Evolutionary conservation across 2,888 invertebrate species (phyloP), one percentile per base, ranked within the genome.

Genomic region (Argyresthia goedartella): DNA sequence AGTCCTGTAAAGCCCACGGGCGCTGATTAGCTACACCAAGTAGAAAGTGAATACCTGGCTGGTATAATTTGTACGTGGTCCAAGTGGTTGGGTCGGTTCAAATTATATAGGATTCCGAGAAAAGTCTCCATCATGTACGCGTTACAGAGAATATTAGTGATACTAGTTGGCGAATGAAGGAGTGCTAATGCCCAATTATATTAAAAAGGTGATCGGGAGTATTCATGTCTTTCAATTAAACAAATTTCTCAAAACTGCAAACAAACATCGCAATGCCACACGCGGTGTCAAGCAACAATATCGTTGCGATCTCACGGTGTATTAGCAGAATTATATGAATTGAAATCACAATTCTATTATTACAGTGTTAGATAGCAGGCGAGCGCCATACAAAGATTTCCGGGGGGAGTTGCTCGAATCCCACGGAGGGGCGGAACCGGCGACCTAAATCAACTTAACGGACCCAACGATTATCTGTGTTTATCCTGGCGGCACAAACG

Each of bases 401-500:
- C 52, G 35, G 47, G 52, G 41, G 52, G 52, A 52, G 52, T 47
- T 52, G 25, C 39, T 48, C 47, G 52, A 52, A 47, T 53, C 51
- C 49, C 51, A 60, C 53, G 53, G 54, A 55, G 64, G 25, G 72
- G 67, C 69, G 71, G 66, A 66, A 65, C 67, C 63, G 60, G 60
- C 66, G 65, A 61, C 64, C 67, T 79, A 69, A 72, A 75, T 73
- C 71, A 74, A 71, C 61, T 61, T 75, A 73, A 71, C 77, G 75
- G 72, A 71, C 60, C 54, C 57, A 50, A 59, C 61, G 67, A 71
- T 72, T 73, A 76, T 73, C 71, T 69, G 59, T 67, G 72, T 73
- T 78, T 75, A 78, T 76, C 76, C 71, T 73, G 71, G 73, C 73
- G 67, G 75, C 67, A 67, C 68, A 67, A 71, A 67, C 70, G 65